These are phyloP conservation scores for Phoxinus dragarum DNA, from an alignment of 2,797 vertebrate species.

Conservation along the genomic window DNA sequence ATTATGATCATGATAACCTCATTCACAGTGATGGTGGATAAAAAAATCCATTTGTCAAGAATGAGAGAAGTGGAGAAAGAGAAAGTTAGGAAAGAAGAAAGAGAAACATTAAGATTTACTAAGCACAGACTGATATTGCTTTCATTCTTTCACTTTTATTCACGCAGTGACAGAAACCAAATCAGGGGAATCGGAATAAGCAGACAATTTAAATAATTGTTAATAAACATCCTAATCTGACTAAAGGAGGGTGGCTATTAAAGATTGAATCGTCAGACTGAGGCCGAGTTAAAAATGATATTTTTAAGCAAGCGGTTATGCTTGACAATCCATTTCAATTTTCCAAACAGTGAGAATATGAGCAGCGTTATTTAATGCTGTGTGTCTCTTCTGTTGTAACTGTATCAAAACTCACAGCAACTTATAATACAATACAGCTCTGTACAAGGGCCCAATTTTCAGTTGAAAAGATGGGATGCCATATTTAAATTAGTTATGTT, in stretches of 20 bases:
- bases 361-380: background rate
- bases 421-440: background rate
- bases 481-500: background rate
- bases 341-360: constrained; percentile 62
- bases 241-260: constrained; percentile 36
- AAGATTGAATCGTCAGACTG: constrained; percentile 71
- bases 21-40: constrained; percentile 56
- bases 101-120: constrained; percentile 57
- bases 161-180: constrained; percentile 65
- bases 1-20: constrained; percentile 63
- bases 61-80: constrained; percentile 50
- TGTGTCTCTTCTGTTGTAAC: background rate
- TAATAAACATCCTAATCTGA: constrained; percentile 60
- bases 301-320: constrained; percentile 72
- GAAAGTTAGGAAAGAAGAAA: constrained; percentile 28
- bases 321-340: constrained; percentile 69
- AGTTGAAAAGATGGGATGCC: background rate
- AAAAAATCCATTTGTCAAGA: constrained; percentile 68
- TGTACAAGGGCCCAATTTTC: background rate
- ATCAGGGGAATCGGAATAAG: constrained; percentile 76
- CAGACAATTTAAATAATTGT: constrained; percentile 66
- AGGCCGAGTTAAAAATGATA: constrained; percentile 65
- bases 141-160: constrained; percentile 64
- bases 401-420: background rate
- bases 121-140: constrained; percentile 60